Evolutionary conservation across 2,113 vertebrate genomes (phyloP).

Genomic region (Etheostoma spectabile): DNA sequence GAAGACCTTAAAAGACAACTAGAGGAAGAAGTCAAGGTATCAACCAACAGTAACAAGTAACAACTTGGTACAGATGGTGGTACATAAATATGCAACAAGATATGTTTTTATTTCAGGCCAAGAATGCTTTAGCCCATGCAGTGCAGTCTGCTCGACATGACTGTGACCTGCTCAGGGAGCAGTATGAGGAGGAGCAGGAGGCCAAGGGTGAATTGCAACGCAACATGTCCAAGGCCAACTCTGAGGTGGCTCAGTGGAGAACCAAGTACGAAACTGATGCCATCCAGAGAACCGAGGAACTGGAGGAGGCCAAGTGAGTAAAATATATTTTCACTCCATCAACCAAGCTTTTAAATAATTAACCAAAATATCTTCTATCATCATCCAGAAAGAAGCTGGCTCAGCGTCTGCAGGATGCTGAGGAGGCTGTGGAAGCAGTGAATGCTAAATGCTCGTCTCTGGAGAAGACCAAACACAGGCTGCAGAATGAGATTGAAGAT

Average conservation of each 20-base stretch:
- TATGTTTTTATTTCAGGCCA: conserved; percentile 72
- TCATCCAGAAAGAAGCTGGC: no score
- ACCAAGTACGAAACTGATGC: conserved; percentile 95
- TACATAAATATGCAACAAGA: not conserved
- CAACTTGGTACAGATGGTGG: not conserved
- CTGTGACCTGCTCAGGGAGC: conserved; percentile 86
- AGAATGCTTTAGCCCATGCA: conserved; percentile 86
- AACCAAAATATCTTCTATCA: not conserved
- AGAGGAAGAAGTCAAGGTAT: conserved; percentile 85
- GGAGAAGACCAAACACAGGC: no score
- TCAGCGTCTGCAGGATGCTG: no score
- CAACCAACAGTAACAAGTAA: no score
- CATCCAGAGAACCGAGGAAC: conserved; percentile 92
- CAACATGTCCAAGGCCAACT: conserved; percentile 87
- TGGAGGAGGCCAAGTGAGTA: conserved; percentile 94
- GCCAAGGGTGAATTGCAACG: conserved; percentile 87
- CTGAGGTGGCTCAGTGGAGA: conserved; percentile 92
- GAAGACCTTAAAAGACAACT: conserved; percentile 91
- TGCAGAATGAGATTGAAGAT: no score
- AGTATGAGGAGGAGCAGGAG: conserved; percentile 87
- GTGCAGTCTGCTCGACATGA: conserved; percentile 88
- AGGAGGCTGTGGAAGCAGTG: no score
- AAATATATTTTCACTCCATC: not conserved
- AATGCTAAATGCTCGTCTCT: no score
- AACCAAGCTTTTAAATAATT: not conserved